Percentiles rank a stretch among this genome's conserved stretches.
These are phyloP conservation scores for Mechanitis messenoides DNA, from an alignment of 2,888 invertebrate species.

Conservation along the genomic window DNA sequence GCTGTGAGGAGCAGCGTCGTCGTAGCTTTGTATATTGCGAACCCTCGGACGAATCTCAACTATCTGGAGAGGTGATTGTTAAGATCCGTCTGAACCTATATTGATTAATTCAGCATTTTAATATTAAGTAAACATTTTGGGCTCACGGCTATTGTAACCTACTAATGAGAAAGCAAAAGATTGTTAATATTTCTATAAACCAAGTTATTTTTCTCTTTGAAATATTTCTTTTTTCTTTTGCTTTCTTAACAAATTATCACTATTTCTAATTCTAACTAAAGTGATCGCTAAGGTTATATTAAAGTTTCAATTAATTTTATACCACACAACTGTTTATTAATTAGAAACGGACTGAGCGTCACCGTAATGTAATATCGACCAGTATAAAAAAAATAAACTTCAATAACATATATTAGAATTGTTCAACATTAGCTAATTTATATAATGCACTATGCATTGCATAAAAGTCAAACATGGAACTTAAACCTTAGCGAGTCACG, in stretches of 20 bases:
- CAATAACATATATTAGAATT: too few relatives aligned
- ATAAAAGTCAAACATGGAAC: too few relatives aligned
- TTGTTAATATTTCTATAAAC: not conserved
- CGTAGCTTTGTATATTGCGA: constrained; percentile 56
- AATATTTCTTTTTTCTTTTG: not conserved
- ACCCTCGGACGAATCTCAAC: constrained; percentile 39
- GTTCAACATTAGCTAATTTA: too few relatives aligned
- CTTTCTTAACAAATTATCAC: not conserved
- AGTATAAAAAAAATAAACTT: too few relatives aligned
- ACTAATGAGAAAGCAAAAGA: constrained; percentile 11
- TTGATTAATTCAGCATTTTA: constrained; percentile 19
- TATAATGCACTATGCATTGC: too few relatives aligned
- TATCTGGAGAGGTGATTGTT: not conserved
- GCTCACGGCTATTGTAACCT: constrained; percentile 60
- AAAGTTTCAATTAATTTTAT: not conserved
- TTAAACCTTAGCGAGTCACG: too few relatives aligned
- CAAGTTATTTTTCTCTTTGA: too few relatives aligned
- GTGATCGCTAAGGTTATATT: constrained; percentile 1
- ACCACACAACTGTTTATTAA: constrained; percentile 7
- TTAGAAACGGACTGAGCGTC: constrained; percentile 9
- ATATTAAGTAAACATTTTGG: constrained; percentile 38
- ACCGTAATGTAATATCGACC: too few relatives aligned
- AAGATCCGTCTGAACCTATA: constrained; percentile 16
- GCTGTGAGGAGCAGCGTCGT: constrained; percentile 50
- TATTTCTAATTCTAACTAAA: constrained; percentile 4